Base-by-base conservation (phyloP, 2,797 vertebrate species). In the Pseudotriccus pelzelni region DNA sequence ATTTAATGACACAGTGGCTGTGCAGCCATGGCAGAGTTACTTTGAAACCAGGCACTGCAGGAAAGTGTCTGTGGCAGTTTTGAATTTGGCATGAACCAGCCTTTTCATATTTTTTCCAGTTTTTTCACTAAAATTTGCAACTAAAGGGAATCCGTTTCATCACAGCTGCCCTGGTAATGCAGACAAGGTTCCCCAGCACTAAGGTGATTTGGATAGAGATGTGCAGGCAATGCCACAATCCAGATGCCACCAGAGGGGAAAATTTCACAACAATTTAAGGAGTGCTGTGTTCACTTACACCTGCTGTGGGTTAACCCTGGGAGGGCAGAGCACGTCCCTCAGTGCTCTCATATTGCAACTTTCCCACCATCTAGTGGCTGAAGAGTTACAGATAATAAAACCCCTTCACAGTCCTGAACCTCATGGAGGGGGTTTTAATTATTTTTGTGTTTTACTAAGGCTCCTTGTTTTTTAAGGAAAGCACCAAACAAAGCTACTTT, bases 351-450 rank as follows among this genome's bases (percentile, higher is more conserved):
- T 23, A 53, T 88, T 94, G 89, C 78, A 4, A 37, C 94, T 91
- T 93, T 93, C 94, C 47, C 91, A 94, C 92, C 95, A 96, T 86
- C 94, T 97, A 96, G 94, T 92, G 94, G 89, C 44, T 94, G 52
- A 93, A 95, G 68, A 83, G 62, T 66, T 89, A 87, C 32, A 78
- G 59, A 63, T 80, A 74, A 75, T 55, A 87, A 85, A 70, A 94
- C 16, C 19, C 52, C 58, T 20, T 53, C 43, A 30, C 36, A 72
- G 22, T 43, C n/a, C 43, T 58, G 16, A 44, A 64, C n/a, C 20
- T 84, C 20, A 20, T 10, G 6, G 41, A 76, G 9, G 13, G 7
- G 15, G 8, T 59, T 58, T 23, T 2, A 43, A 43, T 37, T 58
- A 1, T 18, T 39, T 66, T 63, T 75, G 10, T 55, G 1, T 36